Conservation (phyloP, 1,140 invertebrate genomes). For the Rhizoglyphus robini region DNA sequence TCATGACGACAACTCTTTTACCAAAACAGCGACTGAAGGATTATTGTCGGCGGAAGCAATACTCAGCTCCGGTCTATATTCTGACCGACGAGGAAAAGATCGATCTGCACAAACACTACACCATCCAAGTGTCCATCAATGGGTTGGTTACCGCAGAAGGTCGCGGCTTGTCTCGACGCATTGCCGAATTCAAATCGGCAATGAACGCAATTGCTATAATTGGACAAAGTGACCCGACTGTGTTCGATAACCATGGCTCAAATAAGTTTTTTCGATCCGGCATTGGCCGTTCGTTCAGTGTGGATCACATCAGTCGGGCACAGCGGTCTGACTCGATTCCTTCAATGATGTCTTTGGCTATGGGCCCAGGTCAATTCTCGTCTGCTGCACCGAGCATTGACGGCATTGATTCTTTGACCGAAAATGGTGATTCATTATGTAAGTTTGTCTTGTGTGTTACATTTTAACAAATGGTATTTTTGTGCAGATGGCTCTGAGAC, state of each 20-base stretch:
- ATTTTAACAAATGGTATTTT: too few species aligned
- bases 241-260: neutral
- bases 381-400: neutral
- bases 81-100: slow-evolving; percentile 4
- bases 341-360: slow-evolving; percentile 9
- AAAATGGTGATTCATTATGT: slow-evolving; percentile 6
- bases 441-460: too few species aligned
- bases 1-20: neutral
- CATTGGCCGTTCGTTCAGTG: slow-evolving; percentile 3
- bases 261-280: neutral
- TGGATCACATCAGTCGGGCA: neutral
- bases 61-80: neutral
- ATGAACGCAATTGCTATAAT: neutral
- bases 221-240: neutral
- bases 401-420: slow-evolving; percentile 1
- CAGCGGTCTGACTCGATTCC: neutral
- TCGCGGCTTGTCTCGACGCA: neutral
- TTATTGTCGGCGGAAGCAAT: slow-evolving; percentile 8
- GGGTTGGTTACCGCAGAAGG: neutral
- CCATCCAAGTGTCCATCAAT: neutral
- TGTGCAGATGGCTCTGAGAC: too few species aligned
- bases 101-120: slow-evolving; percentile 13
- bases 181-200: slow-evolving; percentile 10
- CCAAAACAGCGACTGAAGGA: slow-evolving; percentile 8
- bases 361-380: neutral